Base-by-base conservation (phyloP, 2,113 vertebrate species). In the Aptenodytes patagonicus region DNA sequence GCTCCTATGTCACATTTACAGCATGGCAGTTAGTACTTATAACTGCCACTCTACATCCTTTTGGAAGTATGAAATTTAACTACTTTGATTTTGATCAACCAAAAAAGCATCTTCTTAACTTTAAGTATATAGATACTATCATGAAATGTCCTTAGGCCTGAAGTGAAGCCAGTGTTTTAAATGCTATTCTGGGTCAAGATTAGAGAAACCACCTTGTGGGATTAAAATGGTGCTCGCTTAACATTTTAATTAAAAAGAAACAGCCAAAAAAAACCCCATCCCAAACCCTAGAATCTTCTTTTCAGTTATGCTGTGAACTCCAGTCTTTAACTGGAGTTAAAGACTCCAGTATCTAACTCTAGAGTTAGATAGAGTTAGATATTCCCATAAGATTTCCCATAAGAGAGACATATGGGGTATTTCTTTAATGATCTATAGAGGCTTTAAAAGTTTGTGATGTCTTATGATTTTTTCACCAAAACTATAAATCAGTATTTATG, bases 251-350 rank as follows among this genome's bases (percentile, higher is more conserved):
- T 83, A 36, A 66, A 65, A 31, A 61, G 31, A 77, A 60, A 24
- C 10, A 26, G 15, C 28, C 9, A 15, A 47, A 89, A 21, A 18
- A 66, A 12, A 0, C 8, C 11, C 8, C 0, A 11, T 58, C 26
- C 46, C 18, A 64, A 58, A 32, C 4, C 28, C 34, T 54, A 29
- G 17, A 83, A 70, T 22, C 14, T 66, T 76, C 24, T 65, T 88
- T 88, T 89, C 38, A 57, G 1, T 40, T 22, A 29, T 47, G 28
- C 29, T 38, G 15, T 54, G 38, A 69, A 51, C 19, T 62, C 52
- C 28, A 72, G 8, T 58, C 24, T 78, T 3, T 36, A 36, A 36
- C 36, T 36, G 36, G 36, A 36, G 36, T 36, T 36, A 36, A 36
- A 36, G 36, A 36, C 36, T 36, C 36, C 36, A 36, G 36, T 36